Percentiles rank a stretch among this genome's conserved stretches.
Evolutionary conservation across 2,113 vertebrate genomes (phyloP).

Genomic region (Lucifuga dentata): DNA sequence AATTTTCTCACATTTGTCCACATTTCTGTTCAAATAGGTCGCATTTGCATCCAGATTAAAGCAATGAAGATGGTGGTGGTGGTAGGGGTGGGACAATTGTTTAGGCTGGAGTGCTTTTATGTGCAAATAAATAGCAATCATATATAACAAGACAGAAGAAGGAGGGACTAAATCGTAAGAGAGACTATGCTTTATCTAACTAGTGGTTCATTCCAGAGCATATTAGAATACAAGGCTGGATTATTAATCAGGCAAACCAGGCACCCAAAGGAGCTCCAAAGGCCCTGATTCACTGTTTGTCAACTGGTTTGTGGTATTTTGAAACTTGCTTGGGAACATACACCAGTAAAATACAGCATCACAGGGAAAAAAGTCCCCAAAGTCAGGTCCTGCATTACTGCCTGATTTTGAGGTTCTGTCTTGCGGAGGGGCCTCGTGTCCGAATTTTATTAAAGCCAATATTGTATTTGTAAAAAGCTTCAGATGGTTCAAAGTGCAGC

Average conservation of each 20-base stretch:
- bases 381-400: conserved; percentile 20
- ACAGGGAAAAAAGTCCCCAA: conserved; percentile 11
- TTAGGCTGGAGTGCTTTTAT: conserved; percentile 7
- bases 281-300: conserved; percentile 3
- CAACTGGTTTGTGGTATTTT: neutral
- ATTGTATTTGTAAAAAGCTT: no score
- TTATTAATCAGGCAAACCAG: neutral
- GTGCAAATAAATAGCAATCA: conserved; percentile 22
- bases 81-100: neutral
- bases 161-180: no score
- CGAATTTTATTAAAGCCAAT: no score
- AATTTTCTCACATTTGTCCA: conserved; percentile 74
- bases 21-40: conserved; percentile 66
- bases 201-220: neutral
- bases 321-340: conserved; percentile 21
- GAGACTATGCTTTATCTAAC: neutral
- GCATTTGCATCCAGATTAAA: conserved; percentile 64
- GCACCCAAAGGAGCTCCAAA: neutral
- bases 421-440: neutral
- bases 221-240: neutral
- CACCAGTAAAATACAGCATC: neutral
- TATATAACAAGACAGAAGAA: neutral
- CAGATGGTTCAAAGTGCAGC: no score
- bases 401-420: conserved; percentile 18
- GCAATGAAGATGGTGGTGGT: conserved; percentile 18